Evolutionary conservation across 2,113 vertebrate species (phyloP).

Genomic region (Hemiprocne comata): DNA sequence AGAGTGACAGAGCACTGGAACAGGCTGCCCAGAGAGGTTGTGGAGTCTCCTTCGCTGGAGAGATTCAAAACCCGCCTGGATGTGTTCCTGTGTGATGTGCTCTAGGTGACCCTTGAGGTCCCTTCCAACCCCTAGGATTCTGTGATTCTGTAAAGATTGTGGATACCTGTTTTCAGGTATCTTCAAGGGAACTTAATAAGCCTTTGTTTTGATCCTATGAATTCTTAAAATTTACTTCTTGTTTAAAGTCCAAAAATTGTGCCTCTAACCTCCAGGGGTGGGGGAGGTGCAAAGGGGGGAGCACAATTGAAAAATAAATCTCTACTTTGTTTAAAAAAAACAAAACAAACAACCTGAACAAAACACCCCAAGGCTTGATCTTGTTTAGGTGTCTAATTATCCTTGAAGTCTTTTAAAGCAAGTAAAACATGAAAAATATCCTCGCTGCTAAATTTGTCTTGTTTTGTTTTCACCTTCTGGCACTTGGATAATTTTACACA

Average conservation of each 20-base stretch:
- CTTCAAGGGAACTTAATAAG: not conserved
- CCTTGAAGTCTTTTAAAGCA: not conserved
- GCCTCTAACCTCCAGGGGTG: not conserved
- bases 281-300: too few species aligned
- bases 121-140: too few species aligned
- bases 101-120: too few species aligned
- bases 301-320: not conserved
- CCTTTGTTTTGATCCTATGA: not conserved
- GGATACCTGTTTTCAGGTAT: not conserved
- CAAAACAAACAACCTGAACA: not conserved
- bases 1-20: too few species aligned
- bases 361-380: accelerated
- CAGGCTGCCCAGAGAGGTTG: too few species aligned
- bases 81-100: too few species aligned
- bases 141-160: too few species aligned
- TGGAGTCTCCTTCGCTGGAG: too few species aligned
- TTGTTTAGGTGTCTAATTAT: not conserved
- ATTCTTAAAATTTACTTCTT: not conserved
- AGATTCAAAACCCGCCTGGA: too few species aligned
- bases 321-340: not conserved
- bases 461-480: not conserved
- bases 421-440: not conserved
- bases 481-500: not conserved
- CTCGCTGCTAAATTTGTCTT: not conserved
- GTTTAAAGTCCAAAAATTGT: not conserved